Base-by-base conservation (phyloP, 2,113 vertebrate genomes). In the Chloropsis hardwickii region DNA sequence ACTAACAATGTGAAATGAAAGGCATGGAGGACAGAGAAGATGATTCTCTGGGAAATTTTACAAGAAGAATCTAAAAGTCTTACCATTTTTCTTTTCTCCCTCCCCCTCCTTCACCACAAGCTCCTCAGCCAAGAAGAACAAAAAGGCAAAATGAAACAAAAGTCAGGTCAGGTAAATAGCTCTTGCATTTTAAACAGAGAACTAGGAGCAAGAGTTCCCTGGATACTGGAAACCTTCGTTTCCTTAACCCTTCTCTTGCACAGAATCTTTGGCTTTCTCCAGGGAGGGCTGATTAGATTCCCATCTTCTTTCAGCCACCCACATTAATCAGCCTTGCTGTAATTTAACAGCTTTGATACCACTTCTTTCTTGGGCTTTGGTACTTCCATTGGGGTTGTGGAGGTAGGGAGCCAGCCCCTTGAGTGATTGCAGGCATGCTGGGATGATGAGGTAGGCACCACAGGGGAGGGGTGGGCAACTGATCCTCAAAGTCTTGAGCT, bases 221-320 rank as follows among this genome's bases (percentile, higher is more conserved):
- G 18, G 7, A n/a, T 79, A 57, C 28, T 90, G 20, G 57, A 66
- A 82, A 19, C 12, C n/a, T 92, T 88, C 0, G 0, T n/a, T 95
- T 94, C 45, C 35, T 71, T 79, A 27, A 69, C 19, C n/a, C 61
- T 93, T 91, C 28, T 96, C 44, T 81, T 79, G 48, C 24, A 45
- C 37, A 57, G 80, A 84, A 23, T 56, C 58, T 50, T 78, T 90
- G 48, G 14, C 48, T 64, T 71, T 90, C 28, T 88, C 6, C 11
- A 8, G 23, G 20, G n/a, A 65, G 17, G 27, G 33, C 51, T 89
- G 47, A 64, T 79, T 79, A 69, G 17, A 31, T 62, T 69, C 11
- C 21, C 1, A 0, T 79, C 31, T 71, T 84, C 20, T 21, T 84
- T 87, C 53, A 69, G 31, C 44, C 28, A 42, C 20, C 17, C 39